Evolutionary conservation across 2,888 invertebrate species (phyloP).

Genomic region (Ptychoptera contaminata): DNA sequence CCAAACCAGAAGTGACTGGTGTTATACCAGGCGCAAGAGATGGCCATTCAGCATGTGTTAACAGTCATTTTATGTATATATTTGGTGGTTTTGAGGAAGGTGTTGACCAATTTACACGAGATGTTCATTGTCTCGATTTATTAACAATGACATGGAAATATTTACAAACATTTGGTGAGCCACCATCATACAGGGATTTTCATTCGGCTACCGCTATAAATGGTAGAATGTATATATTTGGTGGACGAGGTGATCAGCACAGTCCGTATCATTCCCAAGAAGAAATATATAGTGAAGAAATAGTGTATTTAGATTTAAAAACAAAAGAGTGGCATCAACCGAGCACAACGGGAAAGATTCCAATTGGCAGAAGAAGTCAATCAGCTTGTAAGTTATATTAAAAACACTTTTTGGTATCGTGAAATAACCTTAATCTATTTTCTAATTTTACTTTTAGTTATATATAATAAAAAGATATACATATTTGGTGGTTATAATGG

Average conservation of each 20-base stretch:
- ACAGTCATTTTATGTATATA: conserved; percentile 66
- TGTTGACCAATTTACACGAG: conserved; percentile 62
- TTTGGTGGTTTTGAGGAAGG: conserved; percentile 87
- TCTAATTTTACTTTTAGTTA: conserved; percentile 44
- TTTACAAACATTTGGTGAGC: conserved; percentile 42
- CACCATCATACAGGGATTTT: conserved; percentile 68
- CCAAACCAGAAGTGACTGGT: conserved; percentile 47
- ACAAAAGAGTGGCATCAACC: conserved; percentile 53
- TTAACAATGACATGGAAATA: conserved; percentile 56
- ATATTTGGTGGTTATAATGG: conserved; percentile 88
- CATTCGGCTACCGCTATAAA: conserved; percentile 70
- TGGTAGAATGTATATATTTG: conserved; percentile 75
- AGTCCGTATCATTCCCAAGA: conserved; percentile 46
- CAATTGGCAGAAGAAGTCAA: conserved; percentile 74
- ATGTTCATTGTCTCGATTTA: conserved; percentile 60
- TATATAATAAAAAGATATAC: conserved; percentile 59
- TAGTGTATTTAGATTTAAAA: conserved; percentile 58
- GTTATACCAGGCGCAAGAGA: conserved; percentile 67
- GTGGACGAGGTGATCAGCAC: conserved; percentile 66
- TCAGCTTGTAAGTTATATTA: conserved; percentile 59
- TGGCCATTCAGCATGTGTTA: conserved; percentile 79
- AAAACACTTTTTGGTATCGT: neutral
- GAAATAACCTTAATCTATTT: neutral
- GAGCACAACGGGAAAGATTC: conserved; percentile 44
- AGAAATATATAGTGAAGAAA: conserved; percentile 63